Conservation (phyloP, 2,797 vertebrate genomes). For the Fringilla coelebs region DNA sequence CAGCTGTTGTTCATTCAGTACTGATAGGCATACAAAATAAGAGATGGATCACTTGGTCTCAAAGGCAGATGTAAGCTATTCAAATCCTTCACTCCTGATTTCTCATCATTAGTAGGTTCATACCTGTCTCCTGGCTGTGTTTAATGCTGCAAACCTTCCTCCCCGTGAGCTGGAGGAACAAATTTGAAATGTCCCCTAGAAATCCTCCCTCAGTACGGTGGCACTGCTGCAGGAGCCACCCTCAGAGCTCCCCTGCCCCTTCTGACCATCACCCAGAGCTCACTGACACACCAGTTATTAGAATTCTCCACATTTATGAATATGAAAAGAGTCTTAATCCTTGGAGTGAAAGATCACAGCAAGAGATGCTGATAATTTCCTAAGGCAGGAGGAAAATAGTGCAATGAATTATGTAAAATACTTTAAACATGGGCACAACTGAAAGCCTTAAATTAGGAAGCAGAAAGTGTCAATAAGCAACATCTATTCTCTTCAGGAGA, state of each 20-base stretch:
- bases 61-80: background rate
- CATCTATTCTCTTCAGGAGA: background rate
- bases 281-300: background rate
- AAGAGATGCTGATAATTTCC: background rate
- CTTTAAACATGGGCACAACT: background rate
- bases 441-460: background rate
- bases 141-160: background rate
- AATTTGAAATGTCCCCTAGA: background rate
- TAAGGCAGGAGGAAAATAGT: constrained; percentile 1
- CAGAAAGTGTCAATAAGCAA: background rate
- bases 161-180: background rate
- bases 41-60: background rate
- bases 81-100: background rate
- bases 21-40: background rate
- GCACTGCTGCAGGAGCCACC: background rate
- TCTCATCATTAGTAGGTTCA: background rate
- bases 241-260: background rate
- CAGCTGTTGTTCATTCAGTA: background rate
- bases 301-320: background rate
- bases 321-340: background rate
- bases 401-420: background rate
- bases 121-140: background rate
- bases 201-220: background rate
- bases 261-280: background rate
- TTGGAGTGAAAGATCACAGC: constrained; percentile 1